Evolutionary conservation across 1,140 invertebrate species (phyloP).

Genomic region (Drosophila prosaltans): DNA sequence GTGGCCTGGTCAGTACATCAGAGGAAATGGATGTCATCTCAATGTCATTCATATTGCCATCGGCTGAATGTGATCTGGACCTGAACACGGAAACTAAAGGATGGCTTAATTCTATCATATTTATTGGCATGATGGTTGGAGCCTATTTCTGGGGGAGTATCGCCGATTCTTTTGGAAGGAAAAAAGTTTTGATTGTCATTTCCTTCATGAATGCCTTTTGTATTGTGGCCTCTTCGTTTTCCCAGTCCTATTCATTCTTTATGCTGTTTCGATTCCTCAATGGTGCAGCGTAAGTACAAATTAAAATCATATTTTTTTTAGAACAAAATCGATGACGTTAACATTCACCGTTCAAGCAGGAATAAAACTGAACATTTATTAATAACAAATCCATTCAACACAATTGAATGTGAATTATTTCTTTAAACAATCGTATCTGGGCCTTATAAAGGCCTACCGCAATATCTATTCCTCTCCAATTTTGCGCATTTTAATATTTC

Average conservation of each 20-base stretch:
- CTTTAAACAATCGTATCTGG: no score
- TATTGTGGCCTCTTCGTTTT: conserved; percentile 93
- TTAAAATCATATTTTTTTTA: neutral
- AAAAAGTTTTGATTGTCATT: conserved; percentile 93
- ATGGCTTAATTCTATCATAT: conserved; percentile 93
- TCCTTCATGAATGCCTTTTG: conserved; percentile 95
- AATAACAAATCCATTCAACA: no score
- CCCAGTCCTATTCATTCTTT: conserved; percentile 93
- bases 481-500: neutral
- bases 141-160: conserved; percentile 96
- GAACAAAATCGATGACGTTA: no score
- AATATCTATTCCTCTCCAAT: neutral
- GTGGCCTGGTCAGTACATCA: conserved; percentile 96
- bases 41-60: conserved; percentile 96
- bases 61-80: conserved; percentile 95
- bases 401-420: no score
- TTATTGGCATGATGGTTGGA: conserved; percentile 96
- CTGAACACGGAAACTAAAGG: conserved; percentile 94
- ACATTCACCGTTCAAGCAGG: no score
- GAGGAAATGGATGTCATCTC: conserved; percentile 98
- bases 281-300: conserved; percentile 93
- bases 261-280: conserved; percentile 95
- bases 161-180: conserved; percentile 92
- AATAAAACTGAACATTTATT: no score
- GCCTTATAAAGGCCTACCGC: neutral